Evolutionary conservation across 1,140 invertebrate species (phyloP).

Genomic region (Belonocnema kinseyi): DNA sequence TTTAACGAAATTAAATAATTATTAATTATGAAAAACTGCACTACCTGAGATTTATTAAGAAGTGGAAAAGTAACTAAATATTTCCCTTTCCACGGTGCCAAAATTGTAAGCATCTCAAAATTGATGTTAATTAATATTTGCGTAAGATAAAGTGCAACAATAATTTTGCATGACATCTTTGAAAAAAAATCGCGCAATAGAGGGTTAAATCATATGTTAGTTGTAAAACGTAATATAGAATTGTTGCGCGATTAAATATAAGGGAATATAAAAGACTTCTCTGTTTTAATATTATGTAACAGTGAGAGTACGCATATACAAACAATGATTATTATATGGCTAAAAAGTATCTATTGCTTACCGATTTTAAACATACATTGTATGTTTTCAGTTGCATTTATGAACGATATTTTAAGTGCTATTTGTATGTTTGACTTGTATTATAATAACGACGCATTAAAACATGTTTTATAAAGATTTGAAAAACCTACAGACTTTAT

Average conservation of each 20-base stretch:
- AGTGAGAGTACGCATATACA: conserved; percentile 22
- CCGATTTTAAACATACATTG: conserved; percentile 44
- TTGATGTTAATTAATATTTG: no score
- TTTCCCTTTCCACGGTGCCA: no score
- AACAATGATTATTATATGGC: conserved; percentile 30
- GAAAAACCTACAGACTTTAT: conserved; percentile 24
- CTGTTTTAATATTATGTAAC: conserved; percentile 34
- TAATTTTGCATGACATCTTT: conserved; percentile 25
- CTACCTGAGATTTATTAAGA: no score
- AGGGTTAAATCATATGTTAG: no score
- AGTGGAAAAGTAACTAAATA: no score
- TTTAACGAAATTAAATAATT: no score
- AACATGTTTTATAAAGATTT: conserved; percentile 72
- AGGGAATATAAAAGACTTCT: conserved; percentile 25
- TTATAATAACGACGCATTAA: conserved; percentile 68
- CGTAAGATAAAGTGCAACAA: no score
- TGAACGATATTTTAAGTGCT: conserved; percentile 69
- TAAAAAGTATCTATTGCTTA: conserved; percentile 44
- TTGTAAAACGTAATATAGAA: no score
- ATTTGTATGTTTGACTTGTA: conserved; percentile 71
- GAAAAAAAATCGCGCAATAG: conserved; percentile 17
- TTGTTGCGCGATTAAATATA: not conserved
- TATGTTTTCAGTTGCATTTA: conserved; percentile 59
- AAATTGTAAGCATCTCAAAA: no score
- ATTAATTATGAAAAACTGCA: no score